Evolutionary conservation across 2,113 vertebrate species (phyloP).

Genomic region (Mirounga angustirostris): DNA sequence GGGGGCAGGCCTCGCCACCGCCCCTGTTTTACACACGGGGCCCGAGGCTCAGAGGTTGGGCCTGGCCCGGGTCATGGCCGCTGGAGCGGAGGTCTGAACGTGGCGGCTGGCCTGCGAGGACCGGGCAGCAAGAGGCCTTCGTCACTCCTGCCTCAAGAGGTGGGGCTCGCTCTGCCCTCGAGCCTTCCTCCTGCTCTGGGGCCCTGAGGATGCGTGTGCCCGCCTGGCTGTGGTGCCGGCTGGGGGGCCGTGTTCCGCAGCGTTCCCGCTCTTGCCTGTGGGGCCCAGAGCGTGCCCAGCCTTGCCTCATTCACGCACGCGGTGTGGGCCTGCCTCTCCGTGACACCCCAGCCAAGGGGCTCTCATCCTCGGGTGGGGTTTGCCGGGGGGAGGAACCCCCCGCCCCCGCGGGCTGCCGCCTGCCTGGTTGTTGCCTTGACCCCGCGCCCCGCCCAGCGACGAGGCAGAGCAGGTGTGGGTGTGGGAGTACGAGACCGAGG

Average conservation of each 20-base stretch:
- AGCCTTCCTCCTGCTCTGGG: neutral
- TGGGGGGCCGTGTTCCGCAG: fast-evolving
- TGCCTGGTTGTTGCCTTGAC: conserved; percentile 85
- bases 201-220: neutral
- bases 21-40: neutral
- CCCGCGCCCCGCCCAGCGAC: conserved; percentile 88
- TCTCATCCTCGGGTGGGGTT: neutral
- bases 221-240: too few relatives aligned
- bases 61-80: neutral
- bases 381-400: neutral
- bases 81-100: neutral
- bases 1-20: too few relatives aligned
- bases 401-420: fast-evolving
- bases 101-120: neutral
- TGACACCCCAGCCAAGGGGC: neutral
- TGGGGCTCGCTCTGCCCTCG: fast-evolving
- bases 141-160: neutral
- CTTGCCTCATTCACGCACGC: too few relatives aligned
- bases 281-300: neutral
- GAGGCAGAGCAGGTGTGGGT: conserved; percentile 98
- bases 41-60: neutral
- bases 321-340: neutral
- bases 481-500: conserved; percentile 99
- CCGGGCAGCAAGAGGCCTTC: fast-evolving
- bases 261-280: too few relatives aligned